Evolutionary conservation across 2,888 invertebrate genomes (phyloP).

Genomic region (Maniola hyperantus): DNA sequence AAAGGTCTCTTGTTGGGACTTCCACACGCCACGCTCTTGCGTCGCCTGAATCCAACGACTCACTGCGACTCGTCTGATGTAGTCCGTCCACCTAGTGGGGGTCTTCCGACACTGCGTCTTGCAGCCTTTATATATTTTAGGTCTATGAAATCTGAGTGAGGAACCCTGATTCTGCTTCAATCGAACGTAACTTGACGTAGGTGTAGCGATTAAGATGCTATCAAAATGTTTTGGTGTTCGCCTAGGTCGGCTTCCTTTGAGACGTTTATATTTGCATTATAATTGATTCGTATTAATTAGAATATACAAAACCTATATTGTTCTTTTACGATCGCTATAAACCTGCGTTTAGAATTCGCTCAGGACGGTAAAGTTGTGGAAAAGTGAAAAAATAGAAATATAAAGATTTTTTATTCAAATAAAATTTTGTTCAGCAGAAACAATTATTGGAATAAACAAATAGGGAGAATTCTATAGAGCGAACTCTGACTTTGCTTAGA

Average conservation of each 20-base stretch:
- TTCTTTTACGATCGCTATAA: conserved; percentile 1
- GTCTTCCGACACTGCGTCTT: too few relatives aligned
- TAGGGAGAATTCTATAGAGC: too few relatives aligned
- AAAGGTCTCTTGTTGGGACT: too few relatives aligned
- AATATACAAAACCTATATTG: conserved; percentile 8
- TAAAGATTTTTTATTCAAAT: too few relatives aligned
- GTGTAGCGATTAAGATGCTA: conserved; percentile 69
- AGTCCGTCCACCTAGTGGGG: too few relatives aligned
- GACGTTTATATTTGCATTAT: conserved; percentile 36
- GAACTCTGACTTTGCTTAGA: too few relatives aligned
- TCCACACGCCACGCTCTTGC: too few relatives aligned
- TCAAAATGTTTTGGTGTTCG: conserved; percentile 60
- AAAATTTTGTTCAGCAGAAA: too few relatives aligned
- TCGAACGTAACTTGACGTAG: conserved; percentile 70
- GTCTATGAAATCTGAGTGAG: neutral
- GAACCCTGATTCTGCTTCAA: conserved; percentile 30
- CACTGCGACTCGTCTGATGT: too few relatives aligned
- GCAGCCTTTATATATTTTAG: too few relatives aligned
- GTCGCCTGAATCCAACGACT: too few relatives aligned
- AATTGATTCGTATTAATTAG: conserved; percentile 39
- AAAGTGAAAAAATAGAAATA: neutral
- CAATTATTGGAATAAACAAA: too few relatives aligned
- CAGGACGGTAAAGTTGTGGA: neutral
- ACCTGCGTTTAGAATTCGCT: neutral
- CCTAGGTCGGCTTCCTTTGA: conserved; percentile 57